Conservation (phyloP, 2,797 vertebrate genomes). For the Ceryle rudis region DNA sequence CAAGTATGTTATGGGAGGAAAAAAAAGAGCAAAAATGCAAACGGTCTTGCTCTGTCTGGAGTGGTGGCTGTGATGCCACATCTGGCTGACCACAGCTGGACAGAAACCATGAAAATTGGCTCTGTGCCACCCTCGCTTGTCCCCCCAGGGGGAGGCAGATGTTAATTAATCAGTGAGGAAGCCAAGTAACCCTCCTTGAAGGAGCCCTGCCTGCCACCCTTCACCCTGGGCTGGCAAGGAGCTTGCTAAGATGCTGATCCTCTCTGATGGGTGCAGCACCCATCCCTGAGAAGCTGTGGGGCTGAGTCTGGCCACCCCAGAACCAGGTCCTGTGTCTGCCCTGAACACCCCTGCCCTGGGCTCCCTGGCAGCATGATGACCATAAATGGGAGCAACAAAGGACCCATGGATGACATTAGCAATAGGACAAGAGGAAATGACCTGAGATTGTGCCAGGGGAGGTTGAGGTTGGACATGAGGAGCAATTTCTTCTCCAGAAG, state of each 20-base stretch:
- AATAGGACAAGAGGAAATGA: not conserved
- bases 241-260: not conserved
- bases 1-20: slow-evolving; percentile 4
- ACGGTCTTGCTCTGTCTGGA: not conserved
- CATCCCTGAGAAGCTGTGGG: not conserved
- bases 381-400: not conserved
- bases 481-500: not conserved
- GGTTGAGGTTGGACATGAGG: not conserved
- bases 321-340: fast-evolving
- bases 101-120: not conserved
- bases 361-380: fast-evolving
- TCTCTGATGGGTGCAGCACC: not conserved
- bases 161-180: not conserved
- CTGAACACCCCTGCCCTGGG: not conserved
- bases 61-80: not conserved
- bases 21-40: not conserved
- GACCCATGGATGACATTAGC: fast-evolving
- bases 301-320: not conserved
- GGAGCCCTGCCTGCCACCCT: not conserved
- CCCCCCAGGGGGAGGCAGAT: fast-evolving
- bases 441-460: not conserved
- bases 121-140: not conserved
- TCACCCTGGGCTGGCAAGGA: not conserved
- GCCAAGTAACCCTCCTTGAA: not conserved
- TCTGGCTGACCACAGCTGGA: not conserved